A percentile compares a stretch with the other conserved stretches of the same genome.
phyloP scores from a whole-genome alignment of 2,113 vertebrate species.

The Prochilodus magdalenae region DNA sequence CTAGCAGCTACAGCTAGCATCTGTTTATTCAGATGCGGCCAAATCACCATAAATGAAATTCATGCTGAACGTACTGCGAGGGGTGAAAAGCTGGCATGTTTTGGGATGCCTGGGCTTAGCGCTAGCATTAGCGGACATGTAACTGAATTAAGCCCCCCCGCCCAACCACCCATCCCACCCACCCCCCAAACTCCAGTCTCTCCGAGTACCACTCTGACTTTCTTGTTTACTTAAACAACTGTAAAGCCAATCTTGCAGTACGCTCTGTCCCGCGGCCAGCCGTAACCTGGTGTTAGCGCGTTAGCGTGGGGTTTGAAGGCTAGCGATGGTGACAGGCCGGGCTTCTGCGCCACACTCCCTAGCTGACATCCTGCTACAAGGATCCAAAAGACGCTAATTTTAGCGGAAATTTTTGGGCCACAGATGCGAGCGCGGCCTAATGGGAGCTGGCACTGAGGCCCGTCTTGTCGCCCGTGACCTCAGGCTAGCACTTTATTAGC shows the following conservation, averaged over 20 bases:
- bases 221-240: constrained; percentile 74
- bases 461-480: constrained; percentile 85
- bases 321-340: constrained; percentile 86
- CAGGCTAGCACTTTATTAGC: constrained; percentile 87
- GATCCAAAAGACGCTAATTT: constrained; percentile 87
- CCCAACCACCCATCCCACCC: too few species aligned
- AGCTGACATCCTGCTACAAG: constrained; percentile 83
- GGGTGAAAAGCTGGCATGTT: constrained; percentile 7
- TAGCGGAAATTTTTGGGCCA: constrained; percentile 90
- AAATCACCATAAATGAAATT: constrained; percentile 40
- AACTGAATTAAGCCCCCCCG: not conserved
- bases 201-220: constrained; percentile 57
- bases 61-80: constrained; percentile 38
- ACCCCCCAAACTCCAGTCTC: not conserved
- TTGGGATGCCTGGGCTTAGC: not conserved
- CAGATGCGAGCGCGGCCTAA: constrained; percentile 86
- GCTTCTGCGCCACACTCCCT: constrained; percentile 85
- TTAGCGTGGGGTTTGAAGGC: constrained; percentile 73
- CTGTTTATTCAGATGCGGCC: constrained; percentile 48
- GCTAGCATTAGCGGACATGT: not conserved
- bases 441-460: constrained; percentile 85
- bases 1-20: constrained; percentile 38
- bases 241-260: constrained; percentile 79
- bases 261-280: constrained; percentile 68
- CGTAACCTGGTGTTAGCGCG: constrained; percentile 74